Percentiles rank a stretch among this genome's conserved stretches.
phyloP scores from a whole-genome alignment of 2,797 vertebrate species.

The Pagetopsis macropterus region DNA sequence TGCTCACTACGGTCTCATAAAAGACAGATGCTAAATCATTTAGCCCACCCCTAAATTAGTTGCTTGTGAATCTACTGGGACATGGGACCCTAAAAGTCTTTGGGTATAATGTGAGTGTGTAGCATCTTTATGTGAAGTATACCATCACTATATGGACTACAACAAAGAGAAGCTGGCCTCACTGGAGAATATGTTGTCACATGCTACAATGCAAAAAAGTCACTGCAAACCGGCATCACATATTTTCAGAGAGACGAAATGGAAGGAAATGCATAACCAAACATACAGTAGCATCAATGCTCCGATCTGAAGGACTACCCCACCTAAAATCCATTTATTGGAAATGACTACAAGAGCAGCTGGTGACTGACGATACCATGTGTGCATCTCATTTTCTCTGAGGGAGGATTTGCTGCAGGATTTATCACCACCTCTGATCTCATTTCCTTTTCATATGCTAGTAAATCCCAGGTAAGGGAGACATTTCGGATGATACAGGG shows the following conservation, averaged over 20 bases:
- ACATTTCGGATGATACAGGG: constrained; percentile 54
- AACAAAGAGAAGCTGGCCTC: constrained; percentile 30
- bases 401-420: constrained; percentile 63
- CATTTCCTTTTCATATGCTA: constrained; percentile 77
- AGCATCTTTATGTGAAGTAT: constrained; percentile 1
- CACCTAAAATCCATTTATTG: constrained; percentile 68
- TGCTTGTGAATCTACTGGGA: constrained; percentile 68
- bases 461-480: constrained; percentile 78
- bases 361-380: constrained; percentile 50
- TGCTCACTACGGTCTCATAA: constrained; percentile 77
- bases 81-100: constrained; percentile 22
- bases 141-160: constrained; percentile 17
- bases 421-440: constrained; percentile 73
- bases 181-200: constrained; percentile 7
- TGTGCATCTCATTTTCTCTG: constrained; percentile 69
- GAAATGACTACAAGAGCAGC: constrained; percentile 63
- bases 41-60: constrained; percentile 79
- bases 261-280: constrained; percentile 23
- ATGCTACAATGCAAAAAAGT: constrained; percentile 17
- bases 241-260: constrained; percentile 20
- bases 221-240: constrained; percentile 7
- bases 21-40: constrained; percentile 82
- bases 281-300: constrained; percentile 26
- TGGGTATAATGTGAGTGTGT: constrained; percentile 23
- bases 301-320: constrained; percentile 37